A percentile compares a stretch with the other conserved stretches of the same genome.
phyloP scores from a whole-genome alignment of 1,140 invertebrate genomes.

The Dreissena rostriformis region DNA sequence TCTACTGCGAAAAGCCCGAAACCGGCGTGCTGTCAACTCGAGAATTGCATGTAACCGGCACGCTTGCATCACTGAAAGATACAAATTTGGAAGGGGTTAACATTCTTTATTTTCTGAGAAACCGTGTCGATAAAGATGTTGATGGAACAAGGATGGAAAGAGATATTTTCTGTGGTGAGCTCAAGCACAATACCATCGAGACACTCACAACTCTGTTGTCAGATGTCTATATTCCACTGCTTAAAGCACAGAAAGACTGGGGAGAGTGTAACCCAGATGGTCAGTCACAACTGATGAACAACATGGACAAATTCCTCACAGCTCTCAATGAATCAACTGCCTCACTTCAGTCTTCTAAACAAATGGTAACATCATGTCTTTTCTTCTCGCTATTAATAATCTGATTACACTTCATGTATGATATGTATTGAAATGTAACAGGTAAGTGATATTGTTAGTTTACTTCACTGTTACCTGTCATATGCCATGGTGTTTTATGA shows the following conservation, averaged over 20 bases:
- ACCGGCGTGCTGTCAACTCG: slow-evolving; percentile 65
- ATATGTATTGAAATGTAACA: too few relatives aligned
- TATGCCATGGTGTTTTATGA: too few relatives aligned
- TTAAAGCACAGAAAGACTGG: slow-evolving; percentile 79
- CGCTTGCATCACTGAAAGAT: slow-evolving; percentile 77
- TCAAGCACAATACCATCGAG: slow-evolving; percentile 79
- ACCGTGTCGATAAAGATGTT: slow-evolving; percentile 77
- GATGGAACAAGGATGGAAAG: slow-evolving; percentile 76
- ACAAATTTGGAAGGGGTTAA: slow-evolving; percentile 75
- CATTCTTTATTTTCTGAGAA: slow-evolving; percentile 79
- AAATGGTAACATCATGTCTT: slow-evolving; percentile 66
- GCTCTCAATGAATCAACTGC: slow-evolving; percentile 76
- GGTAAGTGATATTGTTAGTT: too few relatives aligned
- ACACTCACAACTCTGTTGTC: slow-evolving; percentile 75
- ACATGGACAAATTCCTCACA: slow-evolving; percentile 77
- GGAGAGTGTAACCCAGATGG: slow-evolving; percentile 76
- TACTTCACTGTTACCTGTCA: too few relatives aligned
- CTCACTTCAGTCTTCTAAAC: slow-evolving; percentile 74
- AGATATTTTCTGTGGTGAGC: slow-evolving; percentile 80
- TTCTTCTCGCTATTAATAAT: too few relatives aligned
- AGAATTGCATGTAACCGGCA: slow-evolving; percentile 77
- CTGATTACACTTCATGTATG: too few relatives aligned
- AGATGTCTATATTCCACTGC: slow-evolving; percentile 78
- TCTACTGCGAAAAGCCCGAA: slow-evolving; percentile 77
- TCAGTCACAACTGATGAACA: slow-evolving; percentile 73